A percentile compares a stretch with the other conserved stretches of the same genome.
phyloP scores from a whole-genome alignment of 30 jellyfish, hydroid and myxozoan genomes.

The Turritopsis rubra region DNA sequence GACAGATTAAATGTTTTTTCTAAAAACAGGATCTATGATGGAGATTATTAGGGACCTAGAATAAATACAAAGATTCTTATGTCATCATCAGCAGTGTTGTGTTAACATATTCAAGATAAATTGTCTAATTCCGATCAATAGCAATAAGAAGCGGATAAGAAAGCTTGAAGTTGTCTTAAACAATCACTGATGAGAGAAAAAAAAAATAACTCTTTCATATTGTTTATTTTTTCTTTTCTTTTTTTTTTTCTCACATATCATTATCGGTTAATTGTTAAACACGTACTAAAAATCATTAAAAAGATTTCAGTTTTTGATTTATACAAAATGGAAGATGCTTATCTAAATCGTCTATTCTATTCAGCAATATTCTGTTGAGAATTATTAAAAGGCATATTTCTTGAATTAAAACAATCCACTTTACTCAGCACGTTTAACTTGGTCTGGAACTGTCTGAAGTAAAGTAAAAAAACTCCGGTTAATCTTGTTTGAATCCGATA shows the following conservation, averaged over 20 bases:
- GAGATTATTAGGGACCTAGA: background rate
- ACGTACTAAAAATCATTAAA: background rate
- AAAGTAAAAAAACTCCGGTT: background rate
- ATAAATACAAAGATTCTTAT: background rate
- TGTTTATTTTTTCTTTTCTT: background rate
- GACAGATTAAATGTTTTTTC: background rate
- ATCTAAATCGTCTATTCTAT: background rate
- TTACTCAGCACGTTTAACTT: too few species aligned
- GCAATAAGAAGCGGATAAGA: background rate
- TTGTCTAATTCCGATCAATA: background rate
- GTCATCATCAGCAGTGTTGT: background rate
- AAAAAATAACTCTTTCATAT: background rate
- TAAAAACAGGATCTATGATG: background rate
- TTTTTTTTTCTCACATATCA: background rate
- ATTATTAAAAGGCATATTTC: too few species aligned
- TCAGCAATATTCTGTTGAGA: too few species aligned
- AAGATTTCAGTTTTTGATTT: background rate
- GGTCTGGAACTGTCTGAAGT: too few species aligned
- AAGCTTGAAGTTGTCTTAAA: background rate
- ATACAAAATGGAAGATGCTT: background rate
- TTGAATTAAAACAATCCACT: too few species aligned
- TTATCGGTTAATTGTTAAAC: background rate
- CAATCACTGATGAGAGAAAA: background rate
- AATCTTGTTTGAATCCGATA: background rate
- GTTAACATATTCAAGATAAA: constrained; percentile 13